Percentiles rank a stretch among this genome's conserved stretches.
These are phyloP conservation scores for Apistogramma diplotaenia DNA, from an alignment of 2,113 vertebrate genomes.

Conservation along the genomic window DNA sequence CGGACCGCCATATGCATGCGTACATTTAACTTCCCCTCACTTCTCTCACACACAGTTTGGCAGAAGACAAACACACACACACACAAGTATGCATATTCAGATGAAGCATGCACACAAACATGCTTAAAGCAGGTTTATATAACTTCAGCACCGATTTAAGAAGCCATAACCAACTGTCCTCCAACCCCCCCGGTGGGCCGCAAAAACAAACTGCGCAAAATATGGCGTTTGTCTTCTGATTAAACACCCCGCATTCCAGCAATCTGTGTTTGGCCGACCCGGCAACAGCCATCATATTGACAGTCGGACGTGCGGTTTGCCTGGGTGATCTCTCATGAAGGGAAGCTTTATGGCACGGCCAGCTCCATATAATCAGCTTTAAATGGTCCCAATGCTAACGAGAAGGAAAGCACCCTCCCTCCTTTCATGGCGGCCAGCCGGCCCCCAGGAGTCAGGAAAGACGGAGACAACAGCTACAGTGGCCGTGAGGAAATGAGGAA, in stretches of 20 bases:
- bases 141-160: constrained; percentile 10
- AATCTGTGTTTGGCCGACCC: constrained; percentile 52
- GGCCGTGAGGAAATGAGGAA: constrained; percentile 27
- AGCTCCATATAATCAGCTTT: constrained; percentile 67
- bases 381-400: constrained; percentile 60
- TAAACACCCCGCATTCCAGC: constrained; percentile 72
- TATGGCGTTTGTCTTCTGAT: constrained; percentile 73
- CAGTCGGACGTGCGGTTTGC: constrained; percentile 62
- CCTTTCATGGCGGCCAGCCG: constrained; percentile 24
- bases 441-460: constrained; percentile 58
- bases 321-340: constrained; percentile 64
- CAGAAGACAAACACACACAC: not conserved
- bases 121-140: constrained; percentile 10
- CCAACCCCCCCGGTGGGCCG: constrained; percentile 42
- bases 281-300: constrained; percentile 73
- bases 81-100: not conserved
- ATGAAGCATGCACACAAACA: constrained; percentile 11
- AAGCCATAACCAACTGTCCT: constrained; percentile 21
- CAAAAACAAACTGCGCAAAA: constrained; percentile 76
- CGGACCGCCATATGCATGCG: not conserved
- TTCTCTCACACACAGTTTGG: not conserved
- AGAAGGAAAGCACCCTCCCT: constrained; percentile 39
- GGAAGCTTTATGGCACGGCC: constrained; percentile 69
- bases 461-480: constrained; percentile 40
- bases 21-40: not conserved